phyloP scores from a whole-genome alignment of 2,113 vertebrate genomes.

The Furnarius figulus region DNA sequence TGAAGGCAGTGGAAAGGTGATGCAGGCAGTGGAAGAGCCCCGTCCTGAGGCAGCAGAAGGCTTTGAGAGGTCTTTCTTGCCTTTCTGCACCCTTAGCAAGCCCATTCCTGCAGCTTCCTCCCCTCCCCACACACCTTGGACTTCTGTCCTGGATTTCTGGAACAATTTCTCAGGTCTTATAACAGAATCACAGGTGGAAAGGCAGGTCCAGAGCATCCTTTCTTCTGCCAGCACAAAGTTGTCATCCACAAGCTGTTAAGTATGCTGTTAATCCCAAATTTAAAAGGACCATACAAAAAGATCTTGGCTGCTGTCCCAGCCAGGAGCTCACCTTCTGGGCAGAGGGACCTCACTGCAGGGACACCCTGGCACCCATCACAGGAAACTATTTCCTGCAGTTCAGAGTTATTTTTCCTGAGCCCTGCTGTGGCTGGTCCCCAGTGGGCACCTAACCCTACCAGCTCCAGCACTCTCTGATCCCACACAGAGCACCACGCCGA shows the following conservation, averaged over 20 bases:
- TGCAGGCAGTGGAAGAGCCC: not conserved
- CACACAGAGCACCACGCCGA: fast-evolving
- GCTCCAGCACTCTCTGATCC: not conserved
- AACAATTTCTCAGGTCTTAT: not conserved
- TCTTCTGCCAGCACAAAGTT: not conserved
- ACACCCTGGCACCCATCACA: fast-evolving
- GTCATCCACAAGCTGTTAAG: not conserved
- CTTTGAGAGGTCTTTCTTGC: not conserved
- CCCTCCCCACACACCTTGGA: not conserved
- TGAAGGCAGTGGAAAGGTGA: not conserved
- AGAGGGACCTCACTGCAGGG: not conserved
- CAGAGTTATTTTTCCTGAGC: not conserved
- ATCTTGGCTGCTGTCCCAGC: not conserved
- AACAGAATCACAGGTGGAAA: not conserved
- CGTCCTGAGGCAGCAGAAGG: not conserved
- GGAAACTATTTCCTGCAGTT: not conserved
- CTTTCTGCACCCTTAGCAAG: not conserved
- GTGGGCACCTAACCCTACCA: fast-evolving
- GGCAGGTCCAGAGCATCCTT: not conserved
- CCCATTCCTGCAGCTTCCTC: not conserved
- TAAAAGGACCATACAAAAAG: not conserved
- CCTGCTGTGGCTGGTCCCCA: not conserved
- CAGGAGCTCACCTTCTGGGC: not conserved
- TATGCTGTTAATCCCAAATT: not conserved
- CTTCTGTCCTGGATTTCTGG: not conserved